A percentile compares a stretch with the other conserved stretches of the same genome.
Conservation (phyloP, 2,113 vertebrate species). For the Saguinus imperator region DNA sequence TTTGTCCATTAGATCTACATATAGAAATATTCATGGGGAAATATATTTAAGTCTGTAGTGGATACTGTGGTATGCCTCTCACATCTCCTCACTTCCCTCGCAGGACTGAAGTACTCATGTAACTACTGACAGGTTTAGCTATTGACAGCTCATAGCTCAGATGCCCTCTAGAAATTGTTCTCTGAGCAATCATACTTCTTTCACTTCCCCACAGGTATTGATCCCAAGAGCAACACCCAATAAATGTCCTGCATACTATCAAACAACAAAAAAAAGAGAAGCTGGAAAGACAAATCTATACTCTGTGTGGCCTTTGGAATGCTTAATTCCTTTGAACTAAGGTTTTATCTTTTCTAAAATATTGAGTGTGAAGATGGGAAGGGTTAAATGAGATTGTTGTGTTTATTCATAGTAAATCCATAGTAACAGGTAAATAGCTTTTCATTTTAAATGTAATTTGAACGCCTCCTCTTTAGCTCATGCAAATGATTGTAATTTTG, state of each 20-base stretch:
- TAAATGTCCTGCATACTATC: neutral
- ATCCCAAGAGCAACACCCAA: neutral
- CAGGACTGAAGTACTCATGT: neutral
- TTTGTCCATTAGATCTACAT: neutral
- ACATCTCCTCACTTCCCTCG: too few relatives aligned
- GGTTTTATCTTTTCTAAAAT: neutral
- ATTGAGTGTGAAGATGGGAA: neutral
- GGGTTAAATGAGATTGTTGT: neutral
- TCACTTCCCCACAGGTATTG: neutral
- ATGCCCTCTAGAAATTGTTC: neutral
- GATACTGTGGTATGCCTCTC: neutral
- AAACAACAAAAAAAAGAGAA: neutral
- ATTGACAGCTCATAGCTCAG: neutral
- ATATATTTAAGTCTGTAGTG: neutral
- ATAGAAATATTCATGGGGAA: neutral
- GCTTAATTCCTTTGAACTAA: neutral
- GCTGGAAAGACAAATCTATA: neutral
- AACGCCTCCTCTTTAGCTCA: neutral
- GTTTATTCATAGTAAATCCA: neutral
- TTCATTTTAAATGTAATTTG: neutral
- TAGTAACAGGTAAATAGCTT: neutral
- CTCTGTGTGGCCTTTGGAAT: constrained; percentile 17
- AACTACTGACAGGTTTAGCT: neutral
- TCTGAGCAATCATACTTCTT: neutral
- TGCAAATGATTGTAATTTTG: neutral